Evolutionary conservation across 1,140 invertebrate species (phyloP), one percentile per base, ranked within the genome.

Genomic region (Cataglyphis hispanica): DNA sequence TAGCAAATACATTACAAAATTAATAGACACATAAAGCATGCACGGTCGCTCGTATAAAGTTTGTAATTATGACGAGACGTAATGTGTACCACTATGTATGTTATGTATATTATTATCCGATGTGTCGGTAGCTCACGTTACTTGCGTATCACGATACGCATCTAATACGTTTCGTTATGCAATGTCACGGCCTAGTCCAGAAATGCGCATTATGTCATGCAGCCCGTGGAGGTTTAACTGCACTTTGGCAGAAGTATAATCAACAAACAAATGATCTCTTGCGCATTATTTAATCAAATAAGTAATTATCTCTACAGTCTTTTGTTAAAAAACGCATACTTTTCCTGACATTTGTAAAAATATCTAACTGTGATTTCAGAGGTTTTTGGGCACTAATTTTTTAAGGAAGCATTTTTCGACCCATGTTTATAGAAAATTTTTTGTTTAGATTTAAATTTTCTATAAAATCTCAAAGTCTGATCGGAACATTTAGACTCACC

Each of bases 161-260:
- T 60, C 70, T 72, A 60, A 81, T 81, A 8, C 66, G 25, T 72
- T 74, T 58, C 10, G 70, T 83, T 83, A 83, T 83, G 78, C 78
- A 83, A 83, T 83, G 53, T 83, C 67, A 83, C 67, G 78, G 53
- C 8, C 53, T 81, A 60, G 50, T 81, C 78, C 78, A 83, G 78
- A 83, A 83, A 74, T 60, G 78, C 67, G 37, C 67, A 34, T 83
- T 72, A 83, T 69, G 56, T 83, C 67, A 83, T 61, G 31, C 78
- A 46, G 27, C 22, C 19, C 25, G 56, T 7, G 53, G 19, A 72
- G 67, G 25, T 72, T 56, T 43, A 19, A 43, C 72, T 61, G 53
- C 67, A 60, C 78, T 83, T 83, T 83, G 67, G 78, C 53, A 72
- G 46, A 25, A 72, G 25, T 25, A 13, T 72, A 43, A 61, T 83